Percentiles rank a stretch among this genome's conserved stretches.
phyloP scores from a whole-genome alignment of 2,888 invertebrate species.

The Physocephala rufipes region DNA sequence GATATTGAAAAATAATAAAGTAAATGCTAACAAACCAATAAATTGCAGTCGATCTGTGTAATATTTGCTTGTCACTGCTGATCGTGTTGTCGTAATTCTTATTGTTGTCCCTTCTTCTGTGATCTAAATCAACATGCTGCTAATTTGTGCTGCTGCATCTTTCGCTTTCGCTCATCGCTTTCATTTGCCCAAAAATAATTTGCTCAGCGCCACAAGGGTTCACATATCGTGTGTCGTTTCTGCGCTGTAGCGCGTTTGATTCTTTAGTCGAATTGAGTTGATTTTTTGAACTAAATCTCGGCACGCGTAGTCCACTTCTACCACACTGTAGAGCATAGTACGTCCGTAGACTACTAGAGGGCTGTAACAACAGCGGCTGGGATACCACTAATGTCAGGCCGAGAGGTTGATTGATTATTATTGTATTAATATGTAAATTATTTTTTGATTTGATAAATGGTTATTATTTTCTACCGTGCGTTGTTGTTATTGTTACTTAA shows the following conservation, averaged over 20 bases:
- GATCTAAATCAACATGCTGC: constrained; percentile 25
- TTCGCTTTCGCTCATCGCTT: constrained; percentile 15
- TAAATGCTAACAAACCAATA: constrained; percentile 30
- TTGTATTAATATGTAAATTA: too few relatives aligned
- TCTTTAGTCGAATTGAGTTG: constrained; percentile 21
- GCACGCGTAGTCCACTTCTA: constrained; percentile 21
- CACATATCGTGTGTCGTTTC: constrained; percentile 6
- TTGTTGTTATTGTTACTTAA: constrained; percentile 14
- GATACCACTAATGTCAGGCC: too few relatives aligned
- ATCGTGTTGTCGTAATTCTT: constrained; percentile 3
- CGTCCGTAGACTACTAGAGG: constrained; percentile 41
- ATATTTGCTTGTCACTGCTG: constrained; percentile 3
- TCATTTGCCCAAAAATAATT: constrained; percentile 14
- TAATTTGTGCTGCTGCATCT: constrained; percentile 30
- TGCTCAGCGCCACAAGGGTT: neutral
- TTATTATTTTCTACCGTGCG: neutral
- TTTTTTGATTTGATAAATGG: too few relatives aligned
- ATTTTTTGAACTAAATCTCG: constrained; percentile 32
- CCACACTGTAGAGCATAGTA: constrained; percentile 38
- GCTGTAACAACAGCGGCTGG: constrained; percentile 38
- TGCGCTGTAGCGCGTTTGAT: constrained; percentile 11
- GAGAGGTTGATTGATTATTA: too few relatives aligned
- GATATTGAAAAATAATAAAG: constrained; percentile 27
- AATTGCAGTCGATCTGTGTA: constrained; percentile 37
- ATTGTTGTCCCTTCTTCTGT: neutral